Conservation (phyloP, 2,113 vertebrate species). For the Lynx canadensis region DNA sequence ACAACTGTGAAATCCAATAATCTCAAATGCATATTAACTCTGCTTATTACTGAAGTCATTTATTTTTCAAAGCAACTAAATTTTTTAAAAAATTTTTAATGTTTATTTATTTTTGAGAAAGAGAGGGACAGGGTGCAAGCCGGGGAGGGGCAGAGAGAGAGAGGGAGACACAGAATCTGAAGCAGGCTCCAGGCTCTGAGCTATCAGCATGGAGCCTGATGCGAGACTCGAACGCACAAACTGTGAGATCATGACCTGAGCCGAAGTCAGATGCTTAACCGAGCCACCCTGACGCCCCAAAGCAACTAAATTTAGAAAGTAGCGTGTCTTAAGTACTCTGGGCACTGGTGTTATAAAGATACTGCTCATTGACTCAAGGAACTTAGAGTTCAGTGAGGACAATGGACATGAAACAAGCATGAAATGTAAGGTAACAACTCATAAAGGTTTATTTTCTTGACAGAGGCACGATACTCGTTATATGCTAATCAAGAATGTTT, state of each 20-base stretch:
- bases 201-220: too few species aligned
- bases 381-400: not conserved
- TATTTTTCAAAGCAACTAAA: conserved; percentile 14
- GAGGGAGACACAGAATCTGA: too few species aligned
- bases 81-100: not conserved
- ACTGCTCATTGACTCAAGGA: not conserved
- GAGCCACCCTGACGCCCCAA: not conserved
- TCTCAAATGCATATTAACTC: not conserved
- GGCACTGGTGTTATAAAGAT: not conserved
- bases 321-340: not conserved
- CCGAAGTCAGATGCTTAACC: too few species aligned
- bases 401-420: not conserved
- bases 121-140: too few species aligned
- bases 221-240: too few species aligned
- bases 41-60: not conserved
- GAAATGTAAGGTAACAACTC: not conserved
- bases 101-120: too few species aligned
- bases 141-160: too few species aligned
- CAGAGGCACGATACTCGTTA: not conserved
- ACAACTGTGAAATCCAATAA: not conserved
- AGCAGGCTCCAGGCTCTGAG: too few species aligned
- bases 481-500: not conserved
- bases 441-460: not conserved
- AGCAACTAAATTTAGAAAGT: conserved; percentile 8
- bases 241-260: too few species aligned